Evolutionary conservation across 2,888 invertebrate genomes (phyloP).

Genomic region (Phrixothrix hirtus): DNA sequence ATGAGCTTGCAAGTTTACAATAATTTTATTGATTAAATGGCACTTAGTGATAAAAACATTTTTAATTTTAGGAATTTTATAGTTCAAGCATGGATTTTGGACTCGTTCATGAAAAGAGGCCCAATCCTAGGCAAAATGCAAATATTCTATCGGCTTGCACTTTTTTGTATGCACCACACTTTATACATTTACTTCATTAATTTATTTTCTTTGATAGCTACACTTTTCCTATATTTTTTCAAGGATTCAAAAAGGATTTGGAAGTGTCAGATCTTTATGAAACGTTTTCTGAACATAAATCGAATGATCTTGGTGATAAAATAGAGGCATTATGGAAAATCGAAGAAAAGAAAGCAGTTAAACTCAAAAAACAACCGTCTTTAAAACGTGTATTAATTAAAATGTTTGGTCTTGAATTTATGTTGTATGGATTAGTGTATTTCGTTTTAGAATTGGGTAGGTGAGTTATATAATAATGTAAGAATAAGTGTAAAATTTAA

Average conservation of each 20-base stretch:
- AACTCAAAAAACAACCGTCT: slow-evolving; percentile 60
- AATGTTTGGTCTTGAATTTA: slow-evolving; percentile 65
- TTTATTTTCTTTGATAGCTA: slow-evolving; percentile 62
- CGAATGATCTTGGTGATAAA: slow-evolving; percentile 65
- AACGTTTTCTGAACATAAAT: slow-evolving; percentile 70
- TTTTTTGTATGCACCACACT: slow-evolving; percentile 71
- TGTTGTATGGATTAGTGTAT: slow-evolving; percentile 64
- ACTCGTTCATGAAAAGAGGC: slow-evolving; percentile 60
- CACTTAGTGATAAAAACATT: too few species aligned
- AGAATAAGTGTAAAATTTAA: not conserved
- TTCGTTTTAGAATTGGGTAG: not conserved
- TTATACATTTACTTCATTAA: not conserved
- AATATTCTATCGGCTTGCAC: slow-evolving; percentile 69
- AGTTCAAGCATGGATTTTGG: slow-evolving; percentile 64
- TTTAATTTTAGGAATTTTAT: too few species aligned
- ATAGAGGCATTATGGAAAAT: slow-evolving; percentile 66
- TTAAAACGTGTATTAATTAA: slow-evolving; percentile 62
- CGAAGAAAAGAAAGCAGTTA: slow-evolving; percentile 58
- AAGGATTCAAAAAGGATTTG: slow-evolving; percentile 69
- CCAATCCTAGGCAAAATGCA: slow-evolving; percentile 67
- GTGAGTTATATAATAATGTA: not conserved
- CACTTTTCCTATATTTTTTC: slow-evolving; percentile 69
- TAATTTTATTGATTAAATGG: too few species aligned
- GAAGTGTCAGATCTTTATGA: slow-evolving; percentile 68
- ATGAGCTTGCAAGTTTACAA: too few species aligned